Evolutionary conservation across 2,113 vertebrate genomes (phyloP).

Genomic region (Egretta garzetta): DNA sequence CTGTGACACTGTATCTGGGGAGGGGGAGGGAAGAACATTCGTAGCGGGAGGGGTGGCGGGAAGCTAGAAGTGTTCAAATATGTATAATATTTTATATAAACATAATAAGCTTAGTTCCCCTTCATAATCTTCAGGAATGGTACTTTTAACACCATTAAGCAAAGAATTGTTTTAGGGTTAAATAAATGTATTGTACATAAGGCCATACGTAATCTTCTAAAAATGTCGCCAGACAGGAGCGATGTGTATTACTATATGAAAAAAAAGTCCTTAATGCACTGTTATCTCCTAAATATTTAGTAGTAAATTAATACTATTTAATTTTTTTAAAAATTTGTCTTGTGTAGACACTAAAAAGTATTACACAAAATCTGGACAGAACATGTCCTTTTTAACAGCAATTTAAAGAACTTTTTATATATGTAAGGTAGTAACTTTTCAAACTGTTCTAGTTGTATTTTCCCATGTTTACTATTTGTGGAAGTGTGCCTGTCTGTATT

Average conservation of each 20-base stretch:
- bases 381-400: conserved; percentile 80
- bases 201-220: conserved; percentile 82
- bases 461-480: conserved; percentile 77
- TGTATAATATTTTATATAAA: conserved; percentile 75
- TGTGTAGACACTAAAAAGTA: conserved; percentile 91
- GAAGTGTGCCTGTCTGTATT: conserved; percentile 71
- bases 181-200: conserved; percentile 85
- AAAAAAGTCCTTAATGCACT: conserved; percentile 88
- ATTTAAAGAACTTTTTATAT: conserved; percentile 82
- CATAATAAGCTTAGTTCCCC: conserved; percentile 76
- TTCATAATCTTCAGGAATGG: conserved; percentile 75
- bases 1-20: conserved; percentile 59
- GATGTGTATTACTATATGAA: conserved; percentile 81
- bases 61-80: conserved; percentile 68
- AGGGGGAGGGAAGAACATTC: conserved; percentile 21
- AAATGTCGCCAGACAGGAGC: conserved; percentile 71
- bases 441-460: conserved; percentile 74
- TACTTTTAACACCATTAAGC: conserved; percentile 73
- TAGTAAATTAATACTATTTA: conserved; percentile 92
- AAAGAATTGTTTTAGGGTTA: conserved; percentile 73
- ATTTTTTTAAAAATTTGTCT: conserved; percentile 89
- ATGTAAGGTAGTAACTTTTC: conserved; percentile 78
- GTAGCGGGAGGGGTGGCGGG: not conserved
- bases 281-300: conserved; percentile 90
- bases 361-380: conserved; percentile 81